Evolutionary conservation across 2,113 vertebrate species (phyloP).

Genomic region (Melanostigma gelatinosum): DNA sequence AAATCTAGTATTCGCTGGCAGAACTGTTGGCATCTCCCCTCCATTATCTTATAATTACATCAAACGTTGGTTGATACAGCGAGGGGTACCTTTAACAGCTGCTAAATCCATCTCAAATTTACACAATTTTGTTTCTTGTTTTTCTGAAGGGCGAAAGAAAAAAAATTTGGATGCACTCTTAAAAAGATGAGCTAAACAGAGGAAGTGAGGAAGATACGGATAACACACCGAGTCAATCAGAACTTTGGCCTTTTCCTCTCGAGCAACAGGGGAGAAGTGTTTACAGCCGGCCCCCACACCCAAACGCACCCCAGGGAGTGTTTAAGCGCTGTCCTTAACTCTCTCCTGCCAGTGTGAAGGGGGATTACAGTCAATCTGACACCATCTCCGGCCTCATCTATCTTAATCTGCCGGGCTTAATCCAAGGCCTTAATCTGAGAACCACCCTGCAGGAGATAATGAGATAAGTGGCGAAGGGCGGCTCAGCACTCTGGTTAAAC

Average conservation of each 20-base stretch:
- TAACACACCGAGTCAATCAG: constrained; percentile 27
- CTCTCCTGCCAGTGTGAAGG: constrained; percentile 53
- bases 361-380: constrained; percentile 78
- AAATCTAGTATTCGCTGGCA: constrained; percentile 3
- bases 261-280: constrained; percentile 36
- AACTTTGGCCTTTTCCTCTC: constrained; percentile 38
- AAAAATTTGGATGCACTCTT: not conserved
- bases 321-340: constrained; percentile 52
- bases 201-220: not conserved
- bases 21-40: not conserved
- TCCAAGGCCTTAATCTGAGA: constrained; percentile 76
- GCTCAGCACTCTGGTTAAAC: constrained; percentile 51
- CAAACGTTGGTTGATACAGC: not conserved
- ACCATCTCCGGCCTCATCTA: constrained; percentile 76
- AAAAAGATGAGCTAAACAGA: not conserved
- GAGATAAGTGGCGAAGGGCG: constrained; percentile 40
- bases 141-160: not conserved
- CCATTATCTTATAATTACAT: not conserved
- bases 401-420: constrained; percentile 73
- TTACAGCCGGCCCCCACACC: constrained; percentile 36
- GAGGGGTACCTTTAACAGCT: not conserved
- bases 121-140: not conserved
- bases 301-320: constrained; percentile 46
- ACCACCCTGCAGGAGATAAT: constrained; percentile 67
- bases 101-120: not conserved